Conservation (phyloP, 2,888 invertebrate genomes). For the Perithous albicinctus region DNA sequence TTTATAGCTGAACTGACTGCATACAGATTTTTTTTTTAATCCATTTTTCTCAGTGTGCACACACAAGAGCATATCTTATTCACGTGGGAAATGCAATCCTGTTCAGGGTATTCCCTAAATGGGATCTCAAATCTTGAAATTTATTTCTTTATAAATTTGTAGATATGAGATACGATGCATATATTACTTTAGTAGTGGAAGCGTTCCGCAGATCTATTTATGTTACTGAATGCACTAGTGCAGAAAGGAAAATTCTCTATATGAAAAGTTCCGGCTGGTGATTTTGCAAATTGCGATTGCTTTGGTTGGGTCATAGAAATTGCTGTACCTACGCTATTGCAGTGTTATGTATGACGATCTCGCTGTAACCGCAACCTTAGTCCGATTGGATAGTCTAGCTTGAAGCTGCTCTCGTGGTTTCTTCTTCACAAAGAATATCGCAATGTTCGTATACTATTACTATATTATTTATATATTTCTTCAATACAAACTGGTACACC, state of each 20-base stretch:
- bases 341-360: slow-evolving; percentile 21
- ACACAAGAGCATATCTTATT: background rate
- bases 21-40: too few species aligned
- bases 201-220: background rate
- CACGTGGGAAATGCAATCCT: background rate
- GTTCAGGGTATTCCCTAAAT: slow-evolving; percentile 14
- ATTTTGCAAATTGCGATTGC: slow-evolving; percentile 55
- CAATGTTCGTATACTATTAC: slow-evolving; percentile 21
- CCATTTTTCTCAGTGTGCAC: too few species aligned
- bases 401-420: slow-evolving; percentile 36
- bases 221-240: background rate
- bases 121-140: slow-evolving; percentile 21
- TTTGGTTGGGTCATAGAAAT: slow-evolving; percentile 26
- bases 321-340: slow-evolving; percentile 3
- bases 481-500: slow-evolving; percentile 18
- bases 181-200: background rate
- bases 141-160: slow-evolving; percentile 39
- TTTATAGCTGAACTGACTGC: too few species aligned
- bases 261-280: slow-evolving; percentile 50
- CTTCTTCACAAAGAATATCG: slow-evolving; percentile 32
- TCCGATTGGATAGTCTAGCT: slow-evolving; percentile 35
- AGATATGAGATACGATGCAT: slow-evolving; percentile 12
- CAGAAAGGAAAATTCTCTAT: slow-evolving; percentile 42
- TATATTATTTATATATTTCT: slow-evolving; percentile 26
- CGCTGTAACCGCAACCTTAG: slow-evolving; percentile 40